phyloP scores from a whole-genome alignment of 2,888 invertebrate species.

The Rhorus exstirpatorius region DNA sequence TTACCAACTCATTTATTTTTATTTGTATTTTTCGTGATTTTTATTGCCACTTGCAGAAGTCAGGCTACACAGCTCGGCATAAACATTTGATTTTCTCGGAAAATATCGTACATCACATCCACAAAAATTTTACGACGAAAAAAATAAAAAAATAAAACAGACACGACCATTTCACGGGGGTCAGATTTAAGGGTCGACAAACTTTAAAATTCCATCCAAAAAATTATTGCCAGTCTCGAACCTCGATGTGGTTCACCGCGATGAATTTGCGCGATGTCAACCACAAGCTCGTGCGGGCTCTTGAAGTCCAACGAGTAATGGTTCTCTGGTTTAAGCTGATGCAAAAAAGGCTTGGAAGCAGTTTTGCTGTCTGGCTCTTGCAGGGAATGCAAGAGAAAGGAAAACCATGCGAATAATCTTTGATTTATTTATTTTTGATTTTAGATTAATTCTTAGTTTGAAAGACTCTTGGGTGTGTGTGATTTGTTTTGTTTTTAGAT shows the following conservation, averaged over 20 bases:
- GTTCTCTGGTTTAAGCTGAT: not conserved
- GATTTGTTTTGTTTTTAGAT: too few species aligned
- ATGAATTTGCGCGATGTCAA: slow-evolving; percentile 15
- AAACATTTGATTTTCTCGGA: slow-evolving; percentile 39
- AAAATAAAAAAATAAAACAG: not conserved
- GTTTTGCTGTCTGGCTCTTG: too few species aligned
- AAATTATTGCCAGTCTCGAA: slow-evolving; percentile 11
- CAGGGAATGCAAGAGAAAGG: too few species aligned
- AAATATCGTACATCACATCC: slow-evolving; percentile 25
- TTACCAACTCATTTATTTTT: too few species aligned
- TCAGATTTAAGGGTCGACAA: slow-evolving; percentile 1
- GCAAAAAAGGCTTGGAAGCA: not conserved
- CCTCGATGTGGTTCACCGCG: slow-evolving; percentile 33
- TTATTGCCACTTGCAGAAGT: slow-evolving; percentile 52
- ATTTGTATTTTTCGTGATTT: too few species aligned
- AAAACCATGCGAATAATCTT: too few species aligned
- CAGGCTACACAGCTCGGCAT: slow-evolving; percentile 37
- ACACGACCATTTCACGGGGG: not conserved
- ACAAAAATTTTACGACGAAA: not conserved
- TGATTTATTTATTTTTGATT: too few species aligned
- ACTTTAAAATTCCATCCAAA: not conserved
- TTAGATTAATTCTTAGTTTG: too few species aligned
- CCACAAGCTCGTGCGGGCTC: slow-evolving; percentile 21
- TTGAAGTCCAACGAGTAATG: slow-evolving; percentile 18
- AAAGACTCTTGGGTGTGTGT: too few species aligned